A percentile compares a stretch with the other conserved stretches of the same genome.
phyloP scores from a whole-genome alignment of 2,113 vertebrate genomes.

The Cephalopholis sonnerati region DNA sequence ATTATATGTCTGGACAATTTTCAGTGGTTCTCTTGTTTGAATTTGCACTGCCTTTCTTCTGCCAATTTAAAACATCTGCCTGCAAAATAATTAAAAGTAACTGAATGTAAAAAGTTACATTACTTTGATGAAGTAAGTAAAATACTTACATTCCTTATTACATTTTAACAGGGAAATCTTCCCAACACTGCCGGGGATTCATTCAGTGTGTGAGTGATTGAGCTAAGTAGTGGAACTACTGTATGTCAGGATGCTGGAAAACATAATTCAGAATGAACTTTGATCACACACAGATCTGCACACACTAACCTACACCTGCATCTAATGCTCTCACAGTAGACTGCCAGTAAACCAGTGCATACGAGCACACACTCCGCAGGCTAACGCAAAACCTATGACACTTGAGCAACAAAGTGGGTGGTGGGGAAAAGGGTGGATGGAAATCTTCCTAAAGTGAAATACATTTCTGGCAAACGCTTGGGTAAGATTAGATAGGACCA shows the following conservation, averaged over 20 bases:
- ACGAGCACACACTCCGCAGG: background rate
- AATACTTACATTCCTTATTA: too few relatives aligned
- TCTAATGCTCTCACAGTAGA: background rate
- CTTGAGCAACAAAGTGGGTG: slow-evolving; percentile 58
- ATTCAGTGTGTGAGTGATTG: background rate
- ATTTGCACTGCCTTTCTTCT: too few relatives aligned
- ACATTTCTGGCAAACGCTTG: slow-evolving; percentile 75
- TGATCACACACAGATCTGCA: slow-evolving; percentile 8
- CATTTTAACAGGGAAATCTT: too few relatives aligned
- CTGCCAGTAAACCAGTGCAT: background rate
- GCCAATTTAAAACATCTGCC: too few relatives aligned
- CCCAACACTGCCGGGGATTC: background rate
- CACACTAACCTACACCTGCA: slow-evolving; percentile 34
- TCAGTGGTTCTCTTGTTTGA: too few relatives aligned
- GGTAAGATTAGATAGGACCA: slow-evolving; percentile 74
- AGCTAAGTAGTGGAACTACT: background rate
- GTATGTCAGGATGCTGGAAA: slow-evolving; percentile 2
- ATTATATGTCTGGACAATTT: too few relatives aligned
- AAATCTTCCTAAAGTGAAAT: slow-evolving; percentile 76
- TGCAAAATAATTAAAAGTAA: too few relatives aligned
- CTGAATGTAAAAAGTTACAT: too few relatives aligned
- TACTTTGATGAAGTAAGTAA: too few relatives aligned
- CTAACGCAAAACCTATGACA: slow-evolving; percentile 36
- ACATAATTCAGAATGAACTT: background rate
- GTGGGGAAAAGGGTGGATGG: slow-evolving; percentile 63